Base-by-base conservation (phyloP, 1,140 invertebrate genomes). In the Nixonia krombeini region DNA sequence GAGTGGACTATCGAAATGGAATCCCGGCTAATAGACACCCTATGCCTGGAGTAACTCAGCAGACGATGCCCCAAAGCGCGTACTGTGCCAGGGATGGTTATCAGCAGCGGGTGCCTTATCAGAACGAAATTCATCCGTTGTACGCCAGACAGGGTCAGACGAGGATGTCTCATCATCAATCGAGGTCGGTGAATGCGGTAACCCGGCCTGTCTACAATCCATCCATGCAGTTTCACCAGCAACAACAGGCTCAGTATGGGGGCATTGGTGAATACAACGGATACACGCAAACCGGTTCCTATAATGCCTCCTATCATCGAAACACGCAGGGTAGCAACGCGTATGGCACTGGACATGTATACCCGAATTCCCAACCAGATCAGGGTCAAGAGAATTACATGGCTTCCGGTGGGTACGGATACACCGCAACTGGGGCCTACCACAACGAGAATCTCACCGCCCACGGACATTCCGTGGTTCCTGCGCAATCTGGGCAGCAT, bases 121-220 rank as follows among this genome's bases (percentile, higher is more conserved):
- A 74, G 21, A 85, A 66, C 15, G 85, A 87, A 29, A 85, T 90
- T 21, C 89, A 90, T 72, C 85, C 89, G 0, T 80, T 86, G 16
- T 82, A 88, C 56, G 73, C 82, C 13, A 76, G 89, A 37, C 89
- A 84, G 45, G 75, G 67, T 26, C 81, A 79, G 13, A 13, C 42
- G 1, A 47, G 61, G 16, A 26, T 44, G 41, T 62, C 9, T 33
- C 69, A 68, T 12, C 82, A 84, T 38, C 82, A 84, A 37, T 17
- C 62, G 0, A 72, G 78, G 35, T 33, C 76, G 1, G 57, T 63
- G 0, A 49, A 59, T 23, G 35, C 58, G 0, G 26, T 72, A 0
- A 58, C 76, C 0, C 75, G 79, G 29, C 64, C 76, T 0, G 70
- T 79, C 46, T 85, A 85, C 68, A 81, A 82, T 16, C 45, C 78